Base-by-base conservation (phyloP, 23 tunicate species). In the Clavelina lepadiformis region DNA sequence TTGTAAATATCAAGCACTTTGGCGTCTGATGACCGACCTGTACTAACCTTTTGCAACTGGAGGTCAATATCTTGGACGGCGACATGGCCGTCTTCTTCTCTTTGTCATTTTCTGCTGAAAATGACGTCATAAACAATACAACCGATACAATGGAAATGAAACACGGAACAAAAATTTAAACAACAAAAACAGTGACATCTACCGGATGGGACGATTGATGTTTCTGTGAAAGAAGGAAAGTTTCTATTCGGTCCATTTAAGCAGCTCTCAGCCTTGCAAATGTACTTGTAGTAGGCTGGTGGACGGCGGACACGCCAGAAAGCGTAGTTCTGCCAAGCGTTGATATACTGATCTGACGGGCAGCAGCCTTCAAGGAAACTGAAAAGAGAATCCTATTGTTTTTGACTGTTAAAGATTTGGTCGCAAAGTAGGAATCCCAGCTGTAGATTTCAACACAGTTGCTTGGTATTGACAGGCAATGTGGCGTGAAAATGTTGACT, bases 271-370 rank as follows among this genome's bases (percentile, higher is more conserved):
- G 30, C 24, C 28, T 44, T 47, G 29, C 70, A 55, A 33, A 51
- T 51, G 4, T 5, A 50, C 30, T 69, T 59, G 58, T 55, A 31
- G 53, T 64, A 61, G 37, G 49, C 47, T 24, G 45, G 71, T 4
- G 92, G 92, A 22, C 80, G 58, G 41, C 75, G 75, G 18, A 75
- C 67, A 24, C 46, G 60, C 92, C 92, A 83, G 28, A 35, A 69
- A 0, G 82, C 82, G 30, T 50, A 83, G 32, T 74, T 71, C 28
- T 83, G 92, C 92, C 92, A 83, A 31, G 26, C 35, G 7, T 74
- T 61, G 15, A 83, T 75, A 33, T 7, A 20, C 21, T 68, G 82
- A 38, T 75, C 82, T 13, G 35, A 25, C 38, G 53, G 35, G 77
- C 92, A 83, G 18, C 66, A 57, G 27, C 61, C 55, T 0, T 49